Base-by-base conservation (phyloP, 2,888 invertebrate species). In the Agapostemon virescens region DNA sequence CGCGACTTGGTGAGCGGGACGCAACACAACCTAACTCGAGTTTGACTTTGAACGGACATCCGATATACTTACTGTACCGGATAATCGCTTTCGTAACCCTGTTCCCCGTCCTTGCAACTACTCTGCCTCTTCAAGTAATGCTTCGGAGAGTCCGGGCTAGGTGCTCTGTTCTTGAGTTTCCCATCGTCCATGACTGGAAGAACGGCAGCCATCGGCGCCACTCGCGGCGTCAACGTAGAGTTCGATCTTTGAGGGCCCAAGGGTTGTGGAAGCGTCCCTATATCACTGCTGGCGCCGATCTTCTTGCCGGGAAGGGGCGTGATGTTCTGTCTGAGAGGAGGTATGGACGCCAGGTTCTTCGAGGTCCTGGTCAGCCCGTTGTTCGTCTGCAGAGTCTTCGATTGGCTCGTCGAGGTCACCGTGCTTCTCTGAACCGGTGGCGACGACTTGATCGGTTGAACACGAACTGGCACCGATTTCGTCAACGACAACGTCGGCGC, bases 161-260 rank as follows among this genome's bases (percentile, higher is more conserved):
- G 89, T 23, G 91, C 90, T 69, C 92, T 89, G 55, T 86, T 89
- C 61, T 91, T 90, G 36, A 92, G 77, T 77, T 92, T 92, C 30
- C 92, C 92, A 73, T 92, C 91, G 67, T 92, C 92, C 84, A 93
- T 92, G 9, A 91, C 91, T 17, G 92, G 92, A 42, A 92, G 89
- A 11, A 93, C 91, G 6, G 92, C 92, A 20, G 92, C 91, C 93
- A 92, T 92, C 15, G 92, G 91, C 17, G 92, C 92, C 6, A 92
- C 91, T 40, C 92, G 87, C 15, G 92, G 90, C 7, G 91, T 92
- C 23, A 93, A 71, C 0, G 93, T 92, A 0, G 93, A 92, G 69
- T 93, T 93, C 6, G 92, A 92, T 30, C 92, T 87, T 73, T 93
- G 92, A 1, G 92, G 92, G 9, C 92, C 92, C 42, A 92, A 83